Percentiles rank a stretch among this genome's conserved stretches.
phyloP scores from a whole-genome alignment of 2,113 vertebrate species.

The Sphaerodactylus townsendi region DNA sequence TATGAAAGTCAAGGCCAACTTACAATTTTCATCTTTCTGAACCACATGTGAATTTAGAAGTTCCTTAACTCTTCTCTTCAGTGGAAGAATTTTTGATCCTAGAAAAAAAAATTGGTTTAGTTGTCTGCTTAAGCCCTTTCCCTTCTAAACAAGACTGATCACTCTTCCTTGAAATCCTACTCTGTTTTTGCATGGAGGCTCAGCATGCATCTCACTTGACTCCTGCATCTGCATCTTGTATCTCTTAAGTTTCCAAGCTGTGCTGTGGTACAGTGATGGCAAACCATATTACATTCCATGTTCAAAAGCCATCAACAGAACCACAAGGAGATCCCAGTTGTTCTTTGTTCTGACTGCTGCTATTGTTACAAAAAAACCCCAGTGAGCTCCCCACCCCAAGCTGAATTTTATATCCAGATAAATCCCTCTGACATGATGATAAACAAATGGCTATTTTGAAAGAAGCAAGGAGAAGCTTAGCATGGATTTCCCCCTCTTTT shows the following conservation, averaged over 20 bases:
- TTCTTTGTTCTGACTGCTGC: background rate
- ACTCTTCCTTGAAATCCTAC: background rate
- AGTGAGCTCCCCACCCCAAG: background rate
- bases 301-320: background rate
- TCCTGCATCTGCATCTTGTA: background rate
- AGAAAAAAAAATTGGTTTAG: too few species aligned
- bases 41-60: too few species aligned
- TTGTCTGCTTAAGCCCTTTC: background rate
- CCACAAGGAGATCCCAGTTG: background rate
- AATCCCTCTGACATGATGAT: background rate
- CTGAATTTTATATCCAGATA: background rate
- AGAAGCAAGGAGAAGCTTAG: background rate
- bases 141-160: background rate
- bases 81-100: too few species aligned
- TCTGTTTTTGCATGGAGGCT: background rate
- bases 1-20: too few species aligned
- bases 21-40: too few species aligned
- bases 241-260: background rate
- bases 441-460: background rate
- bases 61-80: too few species aligned
- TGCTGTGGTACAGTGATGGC: background rate
- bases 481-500: background rate
- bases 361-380: background rate
- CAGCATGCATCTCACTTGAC: background rate
- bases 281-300: background rate